Conservation (phyloP, 2,797 vertebrate species). For the Mycteria americana region DNA sequence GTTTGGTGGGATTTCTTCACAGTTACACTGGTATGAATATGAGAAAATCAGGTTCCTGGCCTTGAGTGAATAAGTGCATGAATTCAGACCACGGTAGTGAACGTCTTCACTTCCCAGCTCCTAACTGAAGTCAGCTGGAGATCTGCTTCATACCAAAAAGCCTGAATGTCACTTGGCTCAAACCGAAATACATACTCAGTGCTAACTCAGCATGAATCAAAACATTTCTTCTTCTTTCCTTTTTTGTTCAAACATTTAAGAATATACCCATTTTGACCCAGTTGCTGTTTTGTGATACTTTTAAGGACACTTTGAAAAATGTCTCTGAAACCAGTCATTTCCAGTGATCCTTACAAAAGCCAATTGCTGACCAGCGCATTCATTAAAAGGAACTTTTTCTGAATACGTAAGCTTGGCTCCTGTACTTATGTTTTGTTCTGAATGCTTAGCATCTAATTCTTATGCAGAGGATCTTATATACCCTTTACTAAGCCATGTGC, state of each 20-base stretch:
- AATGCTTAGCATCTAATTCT: background rate
- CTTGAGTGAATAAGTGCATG: background rate
- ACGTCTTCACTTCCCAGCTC: background rate
- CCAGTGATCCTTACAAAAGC: background rate
- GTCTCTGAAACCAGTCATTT: background rate
- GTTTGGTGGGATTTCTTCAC: background rate
- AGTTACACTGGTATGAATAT: background rate
- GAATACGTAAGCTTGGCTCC: background rate
- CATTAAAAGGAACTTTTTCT: background rate
- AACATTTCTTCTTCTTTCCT: background rate
- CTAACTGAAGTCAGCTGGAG: background rate
- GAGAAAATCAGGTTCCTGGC: background rate
- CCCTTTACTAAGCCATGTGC: background rate
- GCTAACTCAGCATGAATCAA: background rate
- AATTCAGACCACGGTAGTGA: background rate
- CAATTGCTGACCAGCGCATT: background rate
- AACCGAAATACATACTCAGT: background rate
- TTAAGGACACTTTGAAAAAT: background rate
- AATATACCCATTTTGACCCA: background rate
- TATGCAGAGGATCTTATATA: background rate
- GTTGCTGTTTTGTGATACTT: background rate
- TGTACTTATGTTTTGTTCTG: background rate
- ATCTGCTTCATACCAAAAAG: background rate
- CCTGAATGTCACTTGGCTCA: background rate
- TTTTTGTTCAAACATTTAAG: background rate